A percentile compares a stretch with the other conserved stretches of the same genome.
Conservation (phyloP, 2,888 invertebrate genomes). For the Lycaena phlaeas region DNA sequence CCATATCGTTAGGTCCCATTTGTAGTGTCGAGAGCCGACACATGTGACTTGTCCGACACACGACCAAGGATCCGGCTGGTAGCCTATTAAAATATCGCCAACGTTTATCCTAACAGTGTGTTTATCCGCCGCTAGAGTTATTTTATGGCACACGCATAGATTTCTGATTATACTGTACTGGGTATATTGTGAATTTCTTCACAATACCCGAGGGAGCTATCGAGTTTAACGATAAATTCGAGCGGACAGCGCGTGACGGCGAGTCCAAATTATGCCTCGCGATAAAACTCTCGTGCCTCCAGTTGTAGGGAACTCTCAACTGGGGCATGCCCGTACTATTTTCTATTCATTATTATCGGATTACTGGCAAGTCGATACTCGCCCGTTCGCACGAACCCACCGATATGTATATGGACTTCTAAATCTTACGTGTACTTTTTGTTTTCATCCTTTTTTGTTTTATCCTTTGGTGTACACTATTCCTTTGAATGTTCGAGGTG, state of each 20-base stretch:
- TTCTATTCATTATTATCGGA: slow-evolving; percentile 61
- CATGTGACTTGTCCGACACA: background rate
- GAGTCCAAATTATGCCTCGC: slow-evolving; percentile 48
- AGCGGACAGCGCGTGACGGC: slow-evolving; percentile 46
- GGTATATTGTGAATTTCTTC: slow-evolving; percentile 32
- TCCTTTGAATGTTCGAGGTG: background rate
- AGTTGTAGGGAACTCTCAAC: slow-evolving; percentile 40
- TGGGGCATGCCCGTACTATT: slow-evolving; percentile 48
- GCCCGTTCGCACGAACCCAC: slow-evolving; percentile 45
- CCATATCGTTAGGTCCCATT: slow-evolving; percentile 1
- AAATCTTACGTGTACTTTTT: slow-evolving; percentile 29
- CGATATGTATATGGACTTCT: slow-evolving; percentile 41
- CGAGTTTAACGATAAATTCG: slow-evolving; percentile 40
- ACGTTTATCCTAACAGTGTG: slow-evolving; percentile 10
- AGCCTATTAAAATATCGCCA: slow-evolving; percentile 6
- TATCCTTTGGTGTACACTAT: slow-evolving; percentile 1
- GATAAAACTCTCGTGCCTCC: slow-evolving; percentile 51
- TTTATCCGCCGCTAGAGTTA: slow-evolving; percentile 21
- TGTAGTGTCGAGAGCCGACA: slow-evolving; percentile 1
- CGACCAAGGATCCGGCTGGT: background rate
- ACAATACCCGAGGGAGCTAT: slow-evolving; percentile 37
- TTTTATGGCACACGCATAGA: slow-evolving; percentile 22
- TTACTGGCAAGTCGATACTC: slow-evolving; percentile 44
- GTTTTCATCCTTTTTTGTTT: slow-evolving; percentile 6
- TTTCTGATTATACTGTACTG: slow-evolving; percentile 22